Conservation (phyloP, 2,888 invertebrate genomes). For the Cerceris rybyensis region DNA sequence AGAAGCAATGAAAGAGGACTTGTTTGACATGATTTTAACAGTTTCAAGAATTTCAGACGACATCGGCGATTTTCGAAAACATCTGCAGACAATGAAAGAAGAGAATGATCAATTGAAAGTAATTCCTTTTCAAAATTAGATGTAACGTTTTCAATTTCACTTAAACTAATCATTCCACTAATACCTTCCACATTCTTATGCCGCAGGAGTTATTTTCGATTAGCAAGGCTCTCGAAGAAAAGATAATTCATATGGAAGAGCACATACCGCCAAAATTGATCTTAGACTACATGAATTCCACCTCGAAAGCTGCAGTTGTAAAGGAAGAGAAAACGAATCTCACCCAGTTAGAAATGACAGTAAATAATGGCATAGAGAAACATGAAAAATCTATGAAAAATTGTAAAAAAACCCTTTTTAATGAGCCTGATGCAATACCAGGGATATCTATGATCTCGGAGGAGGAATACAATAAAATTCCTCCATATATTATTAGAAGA, state of each 20-base stretch:
- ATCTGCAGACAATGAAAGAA: conserved; percentile 55
- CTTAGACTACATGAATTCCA: conserved; percentile 23
- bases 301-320: background rate
- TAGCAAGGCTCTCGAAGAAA: conserved; percentile 45
- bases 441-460: conserved; percentile 52
- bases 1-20: conserved; percentile 54
- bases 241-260: conserved; percentile 64
- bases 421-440: conserved; percentile 65
- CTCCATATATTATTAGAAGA: conserved; percentile 77
- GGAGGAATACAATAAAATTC: conserved; percentile 72
- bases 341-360: background rate
- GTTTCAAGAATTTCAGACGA: conserved; percentile 40
- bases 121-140: conserved; percentile 31
- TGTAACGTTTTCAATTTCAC: too few species aligned
- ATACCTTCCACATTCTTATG: background rate
- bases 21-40: conserved; percentile 48
- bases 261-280: conserved; percentile 68
- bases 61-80: conserved; percentile 49
- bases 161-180: background rate
- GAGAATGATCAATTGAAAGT: conserved; percentile 62
- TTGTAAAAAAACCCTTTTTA: conserved; percentile 75
- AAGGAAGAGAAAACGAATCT: background rate
- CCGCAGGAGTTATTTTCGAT: conserved; percentile 34
- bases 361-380: background rate
- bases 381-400: conserved; percentile 44